Conservation (phyloP, 2,113 vertebrate genomes). For the Lophochroa leadbeateri region DNA sequence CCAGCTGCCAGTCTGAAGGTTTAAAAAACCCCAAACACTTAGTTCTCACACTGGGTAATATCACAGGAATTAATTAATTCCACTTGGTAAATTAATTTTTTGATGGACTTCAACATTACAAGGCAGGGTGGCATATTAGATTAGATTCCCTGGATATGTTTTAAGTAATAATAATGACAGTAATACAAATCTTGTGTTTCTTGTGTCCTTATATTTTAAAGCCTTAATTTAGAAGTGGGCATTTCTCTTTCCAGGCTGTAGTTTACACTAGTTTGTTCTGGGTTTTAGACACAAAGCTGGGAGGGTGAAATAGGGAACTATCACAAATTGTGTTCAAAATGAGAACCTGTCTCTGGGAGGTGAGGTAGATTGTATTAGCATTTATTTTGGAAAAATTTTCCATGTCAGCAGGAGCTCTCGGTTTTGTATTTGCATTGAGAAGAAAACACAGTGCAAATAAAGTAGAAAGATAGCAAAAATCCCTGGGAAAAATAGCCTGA, state of each 20-base stretch:
- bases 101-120: background rate
- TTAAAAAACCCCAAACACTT: background rate
- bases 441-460: background rate
- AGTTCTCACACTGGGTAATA: background rate
- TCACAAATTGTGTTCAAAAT: background rate
- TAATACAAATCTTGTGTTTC: background rate
- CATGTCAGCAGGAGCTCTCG: background rate
- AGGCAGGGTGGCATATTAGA: background rate
- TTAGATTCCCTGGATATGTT: background rate
- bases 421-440: background rate
- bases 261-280: background rate
- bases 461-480: background rate
- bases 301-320: background rate
- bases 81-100: conserved; percentile 37
- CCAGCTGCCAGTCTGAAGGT: background rate
- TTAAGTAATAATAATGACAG: background rate
- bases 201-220: background rate
- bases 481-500: background rate
- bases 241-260: background rate
- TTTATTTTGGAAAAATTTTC: background rate
- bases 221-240: background rate
- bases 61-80: conserved; percentile 36
- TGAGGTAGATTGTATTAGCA: background rate
- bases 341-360: background rate
- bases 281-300: background rate